Base-by-base conservation (phyloP, 2,113 vertebrate genomes). In the Hemibagrus wyckioides region DNA sequence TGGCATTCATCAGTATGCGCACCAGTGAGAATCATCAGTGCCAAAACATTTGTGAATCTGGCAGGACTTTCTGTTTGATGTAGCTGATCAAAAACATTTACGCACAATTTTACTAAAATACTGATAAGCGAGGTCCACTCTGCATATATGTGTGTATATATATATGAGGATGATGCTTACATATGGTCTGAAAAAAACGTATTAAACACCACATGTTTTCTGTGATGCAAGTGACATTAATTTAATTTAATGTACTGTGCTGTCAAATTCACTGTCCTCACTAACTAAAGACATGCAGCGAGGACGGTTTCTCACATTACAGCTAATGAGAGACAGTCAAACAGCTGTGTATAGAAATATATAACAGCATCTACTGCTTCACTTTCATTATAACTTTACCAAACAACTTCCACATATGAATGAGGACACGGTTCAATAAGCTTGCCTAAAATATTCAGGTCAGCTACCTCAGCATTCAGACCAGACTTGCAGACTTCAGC, bases 401-500 rank as follows among this genome's bases (percentile, higher is more conserved):
- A 80, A 56, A 80, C 56, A 59, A 41, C 23, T 39, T 81, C 56
- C 23, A 81, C 21, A 59, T 59, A 25, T 36, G 30, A 56, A 57
- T 2, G 23, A 80, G 30, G 30, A 80, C 17, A 81, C 9, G 54
- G 59, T 81, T 41, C 33, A 59, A 59, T 81, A 39, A 59, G 11
- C 33, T 41, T 59, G 33, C 15, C 11, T 25, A 41, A 81, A 81
- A 59, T 59, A 59, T 41, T 81, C 54, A 59, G 54, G 54, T 59
- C 79, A 81, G 54, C 79, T 6, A 3, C 33, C 56, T 39, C 33
- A 41, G 56, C 79, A 81, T 59, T 81, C 54, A 81, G 36, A 13
- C 21, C 79, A 59, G 54, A 59, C 30, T 59, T 81, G 79, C 79
- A 59, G 79, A 59, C 79, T 41, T 59, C 79, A 59, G 79, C 33